Conservation (phyloP, 2,888 invertebrate species). For the Drosophila histrio region DNA sequence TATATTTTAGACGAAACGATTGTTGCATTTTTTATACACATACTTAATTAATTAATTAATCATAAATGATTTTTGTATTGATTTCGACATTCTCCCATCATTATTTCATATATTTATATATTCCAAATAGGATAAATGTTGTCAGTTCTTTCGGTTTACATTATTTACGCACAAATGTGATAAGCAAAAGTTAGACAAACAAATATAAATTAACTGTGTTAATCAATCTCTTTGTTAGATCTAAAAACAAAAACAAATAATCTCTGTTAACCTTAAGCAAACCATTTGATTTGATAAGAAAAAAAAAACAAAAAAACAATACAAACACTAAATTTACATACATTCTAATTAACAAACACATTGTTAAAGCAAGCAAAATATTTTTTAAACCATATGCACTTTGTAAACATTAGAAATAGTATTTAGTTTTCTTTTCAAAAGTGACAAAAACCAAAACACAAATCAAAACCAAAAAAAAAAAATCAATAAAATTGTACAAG, state of each 20-base stretch:
- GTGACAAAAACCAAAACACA: constrained; percentile 7
- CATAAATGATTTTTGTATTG: constrained; percentile 24
- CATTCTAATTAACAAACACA: constrained; percentile 15
- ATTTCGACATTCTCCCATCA: constrained; percentile 41
- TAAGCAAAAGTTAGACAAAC: constrained; percentile 40
- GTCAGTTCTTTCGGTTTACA: constrained; percentile 50
- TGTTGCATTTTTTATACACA: constrained; percentile 75
- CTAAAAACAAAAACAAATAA: constrained; percentile 32
- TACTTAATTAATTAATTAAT: constrained; percentile 32
- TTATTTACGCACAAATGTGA: constrained; percentile 41
- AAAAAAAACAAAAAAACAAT: too few relatives aligned
- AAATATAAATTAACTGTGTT: constrained; percentile 59
- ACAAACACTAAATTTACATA: constrained; percentile 12
- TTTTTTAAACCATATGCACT: constrained; percentile 12
- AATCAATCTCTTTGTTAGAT: constrained; percentile 79
- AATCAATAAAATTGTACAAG: constrained; percentile 83
- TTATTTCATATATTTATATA: constrained; percentile 24
- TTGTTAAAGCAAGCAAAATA: constrained; percentile 16
- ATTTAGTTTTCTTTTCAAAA: constrained; percentile 26
- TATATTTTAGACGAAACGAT: constrained; percentile 82
- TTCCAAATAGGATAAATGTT: constrained; percentile 44
- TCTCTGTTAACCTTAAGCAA: constrained; percentile 27
- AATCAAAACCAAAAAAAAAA: constrained; percentile 35
- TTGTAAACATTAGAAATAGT: constrained; percentile 64
- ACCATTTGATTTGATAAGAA: constrained; percentile 14